Conservation (phyloP, 2,113 vertebrate genomes). For the Sprattus sprattus region DNA sequence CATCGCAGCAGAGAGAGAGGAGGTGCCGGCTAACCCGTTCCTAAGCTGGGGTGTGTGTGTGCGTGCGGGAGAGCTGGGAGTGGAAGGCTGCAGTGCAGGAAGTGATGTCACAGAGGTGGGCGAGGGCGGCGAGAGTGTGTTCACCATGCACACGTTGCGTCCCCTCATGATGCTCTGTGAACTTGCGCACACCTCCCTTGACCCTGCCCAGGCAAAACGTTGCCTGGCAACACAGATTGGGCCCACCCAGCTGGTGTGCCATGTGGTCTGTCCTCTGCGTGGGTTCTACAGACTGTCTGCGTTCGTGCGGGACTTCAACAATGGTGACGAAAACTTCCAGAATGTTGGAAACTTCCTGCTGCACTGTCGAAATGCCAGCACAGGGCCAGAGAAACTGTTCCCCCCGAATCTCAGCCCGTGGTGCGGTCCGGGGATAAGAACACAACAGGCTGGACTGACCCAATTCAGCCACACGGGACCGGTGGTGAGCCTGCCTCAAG, state of each 20-base stretch:
- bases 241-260: constrained; percentile 68
- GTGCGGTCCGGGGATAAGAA: constrained; percentile 72
- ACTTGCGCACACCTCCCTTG: constrained; percentile 62
- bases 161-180: constrained; percentile 70
- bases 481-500: constrained; percentile 68
- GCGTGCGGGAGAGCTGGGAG: constrained; percentile 58
- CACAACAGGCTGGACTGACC: constrained; percentile 62
- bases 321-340: constrained; percentile 61
- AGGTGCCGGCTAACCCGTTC: constrained; percentile 72
- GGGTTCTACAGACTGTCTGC: constrained; percentile 74
- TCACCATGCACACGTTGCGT: constrained; percentile 63
- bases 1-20: constrained; percentile 53
- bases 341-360: constrained; percentile 75
- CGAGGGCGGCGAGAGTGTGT: constrained; percentile 56
- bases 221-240: constrained; percentile 73
- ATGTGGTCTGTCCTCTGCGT: constrained; percentile 65
- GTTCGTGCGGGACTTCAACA: constrained; percentile 73
- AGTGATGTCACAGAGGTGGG: constrained; percentile 58
- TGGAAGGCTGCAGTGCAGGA: constrained; percentile 59
- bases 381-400: constrained; percentile 65
- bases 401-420: constrained; percentile 64
- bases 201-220: constrained; percentile 61
- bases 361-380: constrained; percentile 54
- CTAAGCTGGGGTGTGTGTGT: constrained; percentile 74
- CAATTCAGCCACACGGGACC: constrained; percentile 71